These are phyloP conservation scores for Spinibarbus caldwelli DNA, from an alignment of 2,797 vertebrate genomes.

Conservation along the genomic window DNA sequence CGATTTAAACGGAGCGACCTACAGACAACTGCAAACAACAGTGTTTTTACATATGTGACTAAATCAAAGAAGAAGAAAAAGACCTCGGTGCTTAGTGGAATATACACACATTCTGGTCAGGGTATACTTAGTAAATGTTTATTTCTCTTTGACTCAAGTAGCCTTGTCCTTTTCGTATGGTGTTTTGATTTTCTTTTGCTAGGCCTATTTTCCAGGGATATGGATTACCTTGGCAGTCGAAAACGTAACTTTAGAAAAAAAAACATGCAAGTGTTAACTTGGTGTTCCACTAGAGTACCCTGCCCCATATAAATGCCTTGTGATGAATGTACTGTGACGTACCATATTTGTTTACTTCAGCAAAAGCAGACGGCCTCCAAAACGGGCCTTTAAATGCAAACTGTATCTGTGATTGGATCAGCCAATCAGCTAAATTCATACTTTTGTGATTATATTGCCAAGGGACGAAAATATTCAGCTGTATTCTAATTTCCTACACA, in stretches of 20 bases:
- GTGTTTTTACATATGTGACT: too few species aligned
- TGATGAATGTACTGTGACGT: constrained; percentile 57
- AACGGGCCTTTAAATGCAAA: constrained; percentile 17
- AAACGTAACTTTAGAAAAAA: constrained; percentile 12
- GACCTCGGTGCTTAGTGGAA: constrained; percentile 35
- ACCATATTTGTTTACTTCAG: constrained; percentile 54
- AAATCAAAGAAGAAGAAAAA: constrained; percentile 28
- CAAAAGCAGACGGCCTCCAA: constrained; percentile 33
- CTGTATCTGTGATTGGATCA: neutral
- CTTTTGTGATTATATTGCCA: neutral
- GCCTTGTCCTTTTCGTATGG: constrained; percentile 34
- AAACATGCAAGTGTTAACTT: constrained; percentile 32
- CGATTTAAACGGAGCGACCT: neutral
- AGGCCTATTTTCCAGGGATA: constrained; percentile 6
- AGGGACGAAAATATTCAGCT: neutral
- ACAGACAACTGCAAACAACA: constrained; percentile 9
- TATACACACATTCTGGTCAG: constrained; percentile 37
- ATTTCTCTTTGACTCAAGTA: constrained; percentile 40
- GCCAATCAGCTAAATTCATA: neutral
- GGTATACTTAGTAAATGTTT: constrained; percentile 40
- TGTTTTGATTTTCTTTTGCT: constrained; percentile 17
- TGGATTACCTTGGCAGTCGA: constrained; percentile 39
- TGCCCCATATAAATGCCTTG: constrained; percentile 48
- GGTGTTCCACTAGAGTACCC: constrained; percentile 34
- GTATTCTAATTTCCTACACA: neutral